These are phyloP conservation scores for Phyllopteryx taeniolatus DNA, from an alignment of 2,113 vertebrate genomes.

Conservation along the genomic window DNA sequence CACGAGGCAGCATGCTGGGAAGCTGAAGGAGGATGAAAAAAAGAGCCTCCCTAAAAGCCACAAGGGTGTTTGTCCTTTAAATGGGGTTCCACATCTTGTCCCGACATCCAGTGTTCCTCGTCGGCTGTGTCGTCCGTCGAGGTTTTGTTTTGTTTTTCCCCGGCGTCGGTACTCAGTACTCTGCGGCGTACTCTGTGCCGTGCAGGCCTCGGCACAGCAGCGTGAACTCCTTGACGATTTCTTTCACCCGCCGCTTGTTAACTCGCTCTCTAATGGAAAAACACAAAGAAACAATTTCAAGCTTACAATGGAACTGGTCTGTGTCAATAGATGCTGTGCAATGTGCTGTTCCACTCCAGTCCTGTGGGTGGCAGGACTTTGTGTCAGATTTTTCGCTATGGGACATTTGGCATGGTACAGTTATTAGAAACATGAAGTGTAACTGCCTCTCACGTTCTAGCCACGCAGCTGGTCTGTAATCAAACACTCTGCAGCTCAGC, in stretches of 20 bases:
- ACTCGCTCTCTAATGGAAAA: slow-evolving; percentile 85
- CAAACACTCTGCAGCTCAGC: too few relatives aligned
- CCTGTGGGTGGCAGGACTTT: too few relatives aligned
- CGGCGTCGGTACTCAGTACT: slow-evolving; percentile 82
- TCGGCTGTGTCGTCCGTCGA: background rate
- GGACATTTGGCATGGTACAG: too few relatives aligned
- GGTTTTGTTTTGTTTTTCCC: slow-evolving; percentile 2
- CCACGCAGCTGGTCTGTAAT: too few relatives aligned
- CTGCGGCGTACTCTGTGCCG: slow-evolving; percentile 95
- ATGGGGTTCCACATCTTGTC: background rate
- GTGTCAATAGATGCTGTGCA: too few relatives aligned
- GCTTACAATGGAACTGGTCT: background rate
- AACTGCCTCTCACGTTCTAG: too few relatives aligned
- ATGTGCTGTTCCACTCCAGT: too few relatives aligned
- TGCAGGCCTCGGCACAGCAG: slow-evolving; percentile 94
- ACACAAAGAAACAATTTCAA: background rate
- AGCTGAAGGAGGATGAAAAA: background rate
- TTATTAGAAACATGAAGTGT: too few relatives aligned
- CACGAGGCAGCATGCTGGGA: slow-evolving; percentile 57
- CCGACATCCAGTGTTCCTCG: background rate
- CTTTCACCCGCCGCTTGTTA: slow-evolving; percentile 95
- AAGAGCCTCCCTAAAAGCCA: background rate
- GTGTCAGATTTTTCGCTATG: too few relatives aligned
- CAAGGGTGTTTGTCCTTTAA: background rate
- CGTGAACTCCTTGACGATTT: slow-evolving; percentile 98